Base-by-base conservation (phyloP, 37 sponge, comb jelly and placozoan species). In the Spongilla lacustris region DNA sequence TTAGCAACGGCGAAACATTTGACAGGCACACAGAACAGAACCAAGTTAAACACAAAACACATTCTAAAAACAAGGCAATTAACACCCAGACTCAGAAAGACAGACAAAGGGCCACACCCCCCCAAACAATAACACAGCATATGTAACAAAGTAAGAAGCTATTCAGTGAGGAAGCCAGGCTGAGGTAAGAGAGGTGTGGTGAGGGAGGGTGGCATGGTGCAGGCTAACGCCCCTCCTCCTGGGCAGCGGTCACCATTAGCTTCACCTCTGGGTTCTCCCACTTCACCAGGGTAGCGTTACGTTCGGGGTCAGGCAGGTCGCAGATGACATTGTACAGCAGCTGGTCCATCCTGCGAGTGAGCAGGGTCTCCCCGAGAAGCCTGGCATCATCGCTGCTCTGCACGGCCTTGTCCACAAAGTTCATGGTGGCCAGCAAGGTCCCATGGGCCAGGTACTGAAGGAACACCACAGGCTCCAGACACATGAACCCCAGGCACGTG, bases 361-460 rank as follows among this genome's bases (percentile, higher is more conserved):
- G n/a, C 81, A 0, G 30, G 30, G 26, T 58, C 58, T 14, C 58
- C 58, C 21, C 58, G 58, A 41, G 19, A 8, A 58, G 58, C 58
- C 58, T 10, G 12, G 58, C 58, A 17, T 58, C 58, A 14, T 58
- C 58, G 58, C 58, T 58, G 58, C 58, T 58, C 58, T 58, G 58
- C 14, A 58, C 58, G 14, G 58, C 58, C 58, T 58, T 58, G 14
- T 83, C 79, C 41, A 91, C 79, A 73, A 91, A 91, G 25, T 58
- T 75, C 36, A 13, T 78, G 8, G 92, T 91, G 33, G 84, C 79
- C 17, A 37, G 36, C 24, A 91, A 83, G 4, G 74, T 87, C 0
- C 80, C 80, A 38, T 87, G 87, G 17, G 75, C 30, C 24, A 91
- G 71, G 74, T 83, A 84, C 74, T 91, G 92, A 0, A 91, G 49